A percentile compares a stretch with the other conserved stretches of the same genome.
Conservation (phyloP, 2,888 invertebrate species). For the Drosophila nigritarsus region DNA sequence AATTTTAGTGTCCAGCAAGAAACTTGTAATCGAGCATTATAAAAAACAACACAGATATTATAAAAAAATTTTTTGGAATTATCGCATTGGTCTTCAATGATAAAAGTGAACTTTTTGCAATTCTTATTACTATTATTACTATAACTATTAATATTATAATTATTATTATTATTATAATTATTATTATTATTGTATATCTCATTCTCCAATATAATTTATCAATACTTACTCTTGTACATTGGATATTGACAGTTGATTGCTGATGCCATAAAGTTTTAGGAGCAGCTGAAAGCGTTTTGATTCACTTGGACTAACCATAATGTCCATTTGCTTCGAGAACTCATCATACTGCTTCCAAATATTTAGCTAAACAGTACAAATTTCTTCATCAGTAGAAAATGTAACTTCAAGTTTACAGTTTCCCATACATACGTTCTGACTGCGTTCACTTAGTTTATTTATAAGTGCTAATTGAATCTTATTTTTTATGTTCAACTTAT, state of each 20-base stretch:
- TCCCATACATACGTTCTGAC: constrained; percentile 35
- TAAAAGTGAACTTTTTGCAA: accelerated
- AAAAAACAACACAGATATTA: background rate
- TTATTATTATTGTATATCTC: background rate
- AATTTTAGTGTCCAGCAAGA: constrained; percentile 25
- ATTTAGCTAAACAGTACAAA: constrained; percentile 61
- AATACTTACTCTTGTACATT: constrained; percentile 87
- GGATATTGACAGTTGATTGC: constrained; percentile 85
- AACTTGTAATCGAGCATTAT: constrained; percentile 18
- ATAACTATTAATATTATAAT: too few relatives aligned
- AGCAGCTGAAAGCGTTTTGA: constrained; percentile 85
- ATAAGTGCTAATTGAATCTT: constrained; percentile 86
- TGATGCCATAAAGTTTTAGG: constrained; percentile 83
- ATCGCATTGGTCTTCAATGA: too few relatives aligned
- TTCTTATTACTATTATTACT: too few relatives aligned
- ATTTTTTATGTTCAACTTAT: constrained; percentile 84
- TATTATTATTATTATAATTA: too few relatives aligned
- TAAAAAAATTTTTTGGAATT: background rate
- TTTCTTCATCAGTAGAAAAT: background rate
- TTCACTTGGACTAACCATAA: constrained; percentile 88
- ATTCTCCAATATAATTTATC: background rate
- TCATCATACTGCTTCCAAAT: constrained; percentile 83
- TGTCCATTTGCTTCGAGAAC: constrained; percentile 84
- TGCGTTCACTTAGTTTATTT: constrained; percentile 48
- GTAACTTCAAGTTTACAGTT: background rate